Percentiles rank a stretch among this genome's conserved stretches.
These are phyloP conservation scores for Aptenodytes forsteri DNA, from an alignment of 2,113 vertebrate genomes.

Conservation along the genomic window DNA sequence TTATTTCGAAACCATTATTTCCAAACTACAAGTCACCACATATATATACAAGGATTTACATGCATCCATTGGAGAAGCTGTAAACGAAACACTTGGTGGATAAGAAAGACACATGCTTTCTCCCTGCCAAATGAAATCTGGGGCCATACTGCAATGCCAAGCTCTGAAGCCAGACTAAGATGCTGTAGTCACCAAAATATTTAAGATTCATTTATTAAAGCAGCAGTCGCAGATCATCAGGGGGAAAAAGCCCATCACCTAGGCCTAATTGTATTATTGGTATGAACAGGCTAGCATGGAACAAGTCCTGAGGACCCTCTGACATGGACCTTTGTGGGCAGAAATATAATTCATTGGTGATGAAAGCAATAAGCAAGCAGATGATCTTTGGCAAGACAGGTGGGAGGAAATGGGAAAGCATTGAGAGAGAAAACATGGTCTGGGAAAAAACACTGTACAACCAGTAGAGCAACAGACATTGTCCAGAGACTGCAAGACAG, in stretches of 20 bases:
- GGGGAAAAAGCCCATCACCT: background rate
- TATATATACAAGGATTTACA: background rate
- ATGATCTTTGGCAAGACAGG: background rate
- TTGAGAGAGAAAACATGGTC: background rate
- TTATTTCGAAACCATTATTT: background rate
- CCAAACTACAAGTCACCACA: background rate
- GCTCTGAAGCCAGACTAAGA: background rate
- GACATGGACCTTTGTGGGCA: background rate
- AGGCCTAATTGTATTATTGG: background rate
- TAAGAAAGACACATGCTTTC: background rate
- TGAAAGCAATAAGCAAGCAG: constrained; percentile 3
- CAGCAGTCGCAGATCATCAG: background rate
- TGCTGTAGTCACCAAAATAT: background rate
- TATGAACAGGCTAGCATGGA: background rate
- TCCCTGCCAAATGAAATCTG: background rate
- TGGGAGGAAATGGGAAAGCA: background rate
- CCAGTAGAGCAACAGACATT: background rate
- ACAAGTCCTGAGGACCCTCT: background rate
- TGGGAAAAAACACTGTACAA: background rate
- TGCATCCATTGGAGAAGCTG: background rate
- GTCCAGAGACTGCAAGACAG: background rate
- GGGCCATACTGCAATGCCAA: background rate
- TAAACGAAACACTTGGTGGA: background rate
- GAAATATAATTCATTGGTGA: background rate
- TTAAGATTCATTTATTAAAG: background rate